These are phyloP conservation scores for Liparis tanakae DNA, from an alignment of 2,797 vertebrate species.

Conservation along the genomic window DNA sequence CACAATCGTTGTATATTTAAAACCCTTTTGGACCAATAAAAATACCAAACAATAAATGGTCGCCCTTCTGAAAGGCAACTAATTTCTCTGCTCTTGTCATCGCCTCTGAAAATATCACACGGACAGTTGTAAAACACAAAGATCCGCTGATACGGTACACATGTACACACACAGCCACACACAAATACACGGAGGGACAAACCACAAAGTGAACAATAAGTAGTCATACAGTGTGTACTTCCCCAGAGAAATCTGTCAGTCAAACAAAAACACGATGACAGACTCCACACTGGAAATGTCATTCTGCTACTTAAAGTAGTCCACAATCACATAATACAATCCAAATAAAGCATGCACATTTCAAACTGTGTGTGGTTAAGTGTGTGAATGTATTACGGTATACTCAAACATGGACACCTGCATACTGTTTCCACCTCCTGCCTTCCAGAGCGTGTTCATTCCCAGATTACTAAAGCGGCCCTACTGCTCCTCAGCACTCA, in stretches of 20 bases:
- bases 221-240: conserved; percentile 51
- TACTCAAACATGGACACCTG: conserved; percentile 41
- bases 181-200: conserved; percentile 42
- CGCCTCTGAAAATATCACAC: conserved; percentile 73
- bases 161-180: conserved; percentile 19
- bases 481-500: conserved; percentile 40
- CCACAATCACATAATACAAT: conserved; percentile 31
- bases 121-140: conserved; percentile 64
- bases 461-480: conserved; percentile 50
- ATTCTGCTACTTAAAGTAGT: conserved; percentile 34
- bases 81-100: conserved; percentile 72
- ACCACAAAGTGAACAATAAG: conserved; percentile 64
- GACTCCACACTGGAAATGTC: conserved; percentile 49
- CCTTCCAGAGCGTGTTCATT: conserved; percentile 53
- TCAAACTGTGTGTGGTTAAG: background rate
- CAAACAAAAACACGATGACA: conserved; percentile 52
- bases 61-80: conserved; percentile 50
- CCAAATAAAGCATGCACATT: conserved; percentile 42
- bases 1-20: conserved; percentile 73
- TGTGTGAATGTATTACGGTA: conserved; percentile 4
- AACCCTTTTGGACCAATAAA: conserved; percentile 77
- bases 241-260: conserved; percentile 72
- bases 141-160: conserved; percentile 23
- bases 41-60: conserved; percentile 75
- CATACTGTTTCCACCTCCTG: conserved; percentile 43